Evolutionary conservation across 2,113 vertebrate genomes (phyloP).

Genomic region (Perca schrenkii): DNA sequence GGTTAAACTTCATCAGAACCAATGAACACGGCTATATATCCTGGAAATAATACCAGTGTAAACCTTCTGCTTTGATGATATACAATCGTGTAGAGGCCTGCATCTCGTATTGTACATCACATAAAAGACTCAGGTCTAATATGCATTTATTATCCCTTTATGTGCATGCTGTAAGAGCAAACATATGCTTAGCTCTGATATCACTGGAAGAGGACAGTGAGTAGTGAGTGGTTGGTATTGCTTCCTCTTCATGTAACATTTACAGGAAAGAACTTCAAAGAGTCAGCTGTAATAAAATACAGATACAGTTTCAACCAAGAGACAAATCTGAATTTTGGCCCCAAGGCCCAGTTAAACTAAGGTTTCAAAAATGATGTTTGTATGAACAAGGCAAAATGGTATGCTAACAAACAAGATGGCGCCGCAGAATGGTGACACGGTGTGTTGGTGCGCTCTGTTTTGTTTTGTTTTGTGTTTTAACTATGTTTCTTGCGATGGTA

Average conservation of each 20-base stretch:
- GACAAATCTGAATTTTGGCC: slow-evolving; percentile 38
- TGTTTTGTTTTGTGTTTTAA: too few relatives aligned
- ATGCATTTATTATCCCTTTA: slow-evolving; percentile 41
- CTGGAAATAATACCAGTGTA: slow-evolving; percentile 38
- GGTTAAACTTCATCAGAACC: slow-evolving; percentile 24
- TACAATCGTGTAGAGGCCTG: slow-evolving; percentile 16
- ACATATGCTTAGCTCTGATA: slow-evolving; percentile 33
- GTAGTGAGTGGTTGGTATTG: slow-evolving; percentile 5
- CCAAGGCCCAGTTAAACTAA: slow-evolving; percentile 32
- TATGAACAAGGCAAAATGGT: slow-evolving; percentile 27
- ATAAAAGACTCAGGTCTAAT: slow-evolving; percentile 48
- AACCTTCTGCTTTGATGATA: slow-evolving; percentile 52
- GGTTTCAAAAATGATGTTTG: slow-evolving; percentile 26
- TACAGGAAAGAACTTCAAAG: slow-evolving; percentile 18
- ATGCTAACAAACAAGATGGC: too few relatives aligned
- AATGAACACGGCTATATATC: not conserved
- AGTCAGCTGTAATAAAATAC: slow-evolving; percentile 40
- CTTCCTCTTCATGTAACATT: slow-evolving; percentile 27
- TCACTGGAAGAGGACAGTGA: slow-evolving; percentile 24
- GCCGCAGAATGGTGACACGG: too few relatives aligned
- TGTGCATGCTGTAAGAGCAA: slow-evolving; percentile 30
- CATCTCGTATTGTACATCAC: slow-evolving; percentile 28
- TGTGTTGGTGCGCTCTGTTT: too few relatives aligned
- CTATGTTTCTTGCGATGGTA: too few relatives aligned
- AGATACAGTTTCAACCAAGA: slow-evolving; percentile 44